phyloP scores from a whole-genome alignment of 2,888 invertebrate genomes.

The Orchesella flavescens region DNA sequence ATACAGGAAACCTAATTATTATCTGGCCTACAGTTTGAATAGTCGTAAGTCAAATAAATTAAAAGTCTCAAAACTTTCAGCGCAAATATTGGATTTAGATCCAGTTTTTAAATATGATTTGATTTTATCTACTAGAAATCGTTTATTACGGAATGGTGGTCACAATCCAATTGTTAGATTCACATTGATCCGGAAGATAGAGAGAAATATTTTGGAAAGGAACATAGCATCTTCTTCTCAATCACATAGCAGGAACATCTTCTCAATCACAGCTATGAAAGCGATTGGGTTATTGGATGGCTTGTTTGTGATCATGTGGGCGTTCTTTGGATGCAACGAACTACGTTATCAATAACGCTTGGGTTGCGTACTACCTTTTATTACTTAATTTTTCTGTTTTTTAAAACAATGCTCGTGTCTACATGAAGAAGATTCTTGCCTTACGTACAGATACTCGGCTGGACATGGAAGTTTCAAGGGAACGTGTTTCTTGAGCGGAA shows the following conservation, averaged over 20 bases:
- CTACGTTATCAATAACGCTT: neutral
- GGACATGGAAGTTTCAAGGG: conserved; percentile 97
- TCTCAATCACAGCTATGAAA: conserved; percentile 96
- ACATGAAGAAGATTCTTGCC: conserved; percentile 92
- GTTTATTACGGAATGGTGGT: conserved; percentile 97
- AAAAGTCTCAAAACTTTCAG: neutral
- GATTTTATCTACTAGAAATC: conserved; percentile 80
- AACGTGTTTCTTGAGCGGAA: conserved; percentile 94
- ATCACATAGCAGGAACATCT: no score
- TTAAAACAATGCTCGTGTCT: conserved; percentile 90
- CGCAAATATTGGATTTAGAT: no score
- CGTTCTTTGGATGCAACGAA: conserved; percentile 82
- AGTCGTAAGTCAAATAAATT: conserved; percentile 86
- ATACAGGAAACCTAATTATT: conserved; percentile 91
- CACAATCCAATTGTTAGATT: conserved; percentile 82
- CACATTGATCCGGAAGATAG: conserved; percentile 87
- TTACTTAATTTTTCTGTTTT: conserved; percentile 71
- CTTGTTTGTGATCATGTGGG: conserved; percentile 86
- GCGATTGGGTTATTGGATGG: conserved; percentile 97
- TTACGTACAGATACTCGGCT: conserved; percentile 91
- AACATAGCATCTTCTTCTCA: conserved; percentile 90
- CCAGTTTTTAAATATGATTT: neutral
- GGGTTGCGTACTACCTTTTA: no score
- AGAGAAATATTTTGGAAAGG: conserved; percentile 87
- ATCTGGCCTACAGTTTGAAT: conserved; percentile 90